Percentiles rank a stretch among this genome's conserved stretches.
Conservation (phyloP, 2,797 vertebrate species). For the Arvicola amphibius region DNA sequence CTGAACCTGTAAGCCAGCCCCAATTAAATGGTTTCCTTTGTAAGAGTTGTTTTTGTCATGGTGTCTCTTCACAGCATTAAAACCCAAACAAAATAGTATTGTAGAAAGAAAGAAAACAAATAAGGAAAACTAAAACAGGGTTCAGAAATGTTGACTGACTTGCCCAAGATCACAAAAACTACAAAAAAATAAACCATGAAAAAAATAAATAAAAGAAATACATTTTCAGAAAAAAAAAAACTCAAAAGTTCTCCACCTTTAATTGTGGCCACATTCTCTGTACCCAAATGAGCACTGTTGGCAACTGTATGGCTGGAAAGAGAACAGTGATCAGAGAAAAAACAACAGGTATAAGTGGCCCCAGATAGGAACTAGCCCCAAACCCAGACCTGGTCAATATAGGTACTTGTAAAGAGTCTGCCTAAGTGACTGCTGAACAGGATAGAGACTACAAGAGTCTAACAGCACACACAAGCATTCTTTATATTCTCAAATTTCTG, state of each 20-base stretch:
- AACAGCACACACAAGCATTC: not conserved
- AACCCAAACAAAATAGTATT: not conserved
- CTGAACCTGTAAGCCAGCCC: not conserved
- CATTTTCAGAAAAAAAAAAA: too few species aligned
- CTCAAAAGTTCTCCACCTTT: not conserved
- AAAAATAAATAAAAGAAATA: too few species aligned
- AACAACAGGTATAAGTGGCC: not conserved
- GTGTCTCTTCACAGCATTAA: not conserved
- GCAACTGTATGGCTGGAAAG: not conserved
- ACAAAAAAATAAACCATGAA: too few species aligned
- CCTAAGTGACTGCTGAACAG: not conserved
- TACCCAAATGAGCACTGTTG: not conserved
- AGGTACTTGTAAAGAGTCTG: not conserved
- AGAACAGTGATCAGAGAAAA: not conserved
- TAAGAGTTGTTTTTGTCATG: not conserved
- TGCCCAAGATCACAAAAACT: not conserved
- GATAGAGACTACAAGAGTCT: not conserved
- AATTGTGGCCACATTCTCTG: not conserved
- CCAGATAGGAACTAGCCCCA: not conserved
- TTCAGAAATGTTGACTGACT: not conserved
- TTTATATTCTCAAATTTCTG: not conserved
- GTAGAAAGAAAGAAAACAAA: not conserved
- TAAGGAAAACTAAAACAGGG: not conserved
- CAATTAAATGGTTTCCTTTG: not conserved
- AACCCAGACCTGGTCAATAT: not conserved